phyloP scores from a whole-genome alignment of 1,140 invertebrate genomes.

The Drosophila simulans region DNA sequence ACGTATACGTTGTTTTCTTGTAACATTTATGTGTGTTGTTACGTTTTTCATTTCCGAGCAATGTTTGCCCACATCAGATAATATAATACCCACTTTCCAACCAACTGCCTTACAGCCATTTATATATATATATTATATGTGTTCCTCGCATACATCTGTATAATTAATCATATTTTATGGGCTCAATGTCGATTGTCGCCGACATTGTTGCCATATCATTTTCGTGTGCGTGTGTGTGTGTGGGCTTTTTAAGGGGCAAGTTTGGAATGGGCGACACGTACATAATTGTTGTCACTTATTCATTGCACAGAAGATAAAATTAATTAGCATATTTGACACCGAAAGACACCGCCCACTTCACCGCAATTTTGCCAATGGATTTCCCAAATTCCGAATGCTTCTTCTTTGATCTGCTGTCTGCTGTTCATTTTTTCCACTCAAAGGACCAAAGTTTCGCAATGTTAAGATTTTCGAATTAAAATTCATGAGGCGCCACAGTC shows the following conservation, averaged over 20 bases:
- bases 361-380: slow-evolving; percentile 1
- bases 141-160: slow-evolving; percentile 45
- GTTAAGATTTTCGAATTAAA: slow-evolving; percentile 40
- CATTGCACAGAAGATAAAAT: slow-evolving; percentile 42
- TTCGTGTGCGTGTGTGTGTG: slow-evolving; percentile 1
- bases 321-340: slow-evolving; percentile 39
- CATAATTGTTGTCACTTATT: slow-evolving; percentile 44
- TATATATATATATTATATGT: slow-evolving; percentile 2
- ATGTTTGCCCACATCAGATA: slow-evolving; percentile 1
- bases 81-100: not conserved
- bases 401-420: not conserved
- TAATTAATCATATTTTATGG: slow-evolving; percentile 72
- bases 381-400: slow-evolving; percentile 1
- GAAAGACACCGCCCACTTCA: slow-evolving; percentile 6
- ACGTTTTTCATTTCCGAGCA: not conserved
- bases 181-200: slow-evolving; percentile 31
- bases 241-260: not conserved
- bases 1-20: not conserved
- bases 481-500: slow-evolving; percentile 35
- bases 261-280: not conserved
- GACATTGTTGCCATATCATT: slow-evolving; percentile 41
- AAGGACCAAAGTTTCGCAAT: slow-evolving; percentile 42
- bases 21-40: too few relatives aligned
- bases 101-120: not conserved
- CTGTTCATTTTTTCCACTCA: not conserved